These are phyloP conservation scores for Coracias cyanogaster DNA, from an alignment of 2,797 vertebrate species.

Conservation along the genomic window DNA sequence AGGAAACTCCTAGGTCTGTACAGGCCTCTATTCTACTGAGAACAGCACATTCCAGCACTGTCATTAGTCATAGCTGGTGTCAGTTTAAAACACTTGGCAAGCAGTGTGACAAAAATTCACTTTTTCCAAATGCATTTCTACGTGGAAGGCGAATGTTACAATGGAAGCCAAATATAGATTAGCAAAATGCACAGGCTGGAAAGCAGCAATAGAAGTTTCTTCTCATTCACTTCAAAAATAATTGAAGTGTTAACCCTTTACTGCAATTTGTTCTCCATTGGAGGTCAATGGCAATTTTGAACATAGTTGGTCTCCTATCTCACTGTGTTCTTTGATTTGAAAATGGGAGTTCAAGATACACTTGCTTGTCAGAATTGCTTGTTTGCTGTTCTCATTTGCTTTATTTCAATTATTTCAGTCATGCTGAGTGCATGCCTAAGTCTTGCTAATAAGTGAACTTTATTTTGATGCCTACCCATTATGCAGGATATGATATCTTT, in stretches of 20 bases:
- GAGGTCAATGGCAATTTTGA: not conserved
- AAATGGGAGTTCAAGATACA: conserved; percentile 24
- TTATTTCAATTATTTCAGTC: conserved; percentile 14
- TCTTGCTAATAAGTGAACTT: conserved; percentile 5
- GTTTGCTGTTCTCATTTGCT: conserved; percentile 47
- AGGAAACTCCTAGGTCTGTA: conserved; percentile 84
- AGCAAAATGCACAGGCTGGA: conserved; percentile 56
- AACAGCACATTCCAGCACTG: conserved; percentile 79
- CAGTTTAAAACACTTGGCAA: conserved; percentile 80
- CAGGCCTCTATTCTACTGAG: conserved; percentile 75
- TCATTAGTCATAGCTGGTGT: conserved; percentile 81
- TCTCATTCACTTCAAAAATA: conserved; percentile 33
- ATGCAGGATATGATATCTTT: not conserved
- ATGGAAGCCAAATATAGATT: conserved; percentile 64
- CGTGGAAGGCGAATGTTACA: conserved; percentile 67
- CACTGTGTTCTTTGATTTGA: not conserved
- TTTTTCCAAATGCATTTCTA: conserved; percentile 75
- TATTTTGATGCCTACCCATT: not conserved
- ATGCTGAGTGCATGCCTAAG: not conserved
- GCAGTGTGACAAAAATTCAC: conserved; percentile 72
- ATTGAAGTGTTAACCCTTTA: conserved; percentile 20
- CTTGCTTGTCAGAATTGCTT: conserved; percentile 63
- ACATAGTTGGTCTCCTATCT: not conserved
- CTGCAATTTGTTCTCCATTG: not conserved
- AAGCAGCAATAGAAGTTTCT: conserved; percentile 29